Evolutionary conservation across 2,797 vertebrate species (phyloP).

Genomic region (Cryptoprocta ferox): DNA sequence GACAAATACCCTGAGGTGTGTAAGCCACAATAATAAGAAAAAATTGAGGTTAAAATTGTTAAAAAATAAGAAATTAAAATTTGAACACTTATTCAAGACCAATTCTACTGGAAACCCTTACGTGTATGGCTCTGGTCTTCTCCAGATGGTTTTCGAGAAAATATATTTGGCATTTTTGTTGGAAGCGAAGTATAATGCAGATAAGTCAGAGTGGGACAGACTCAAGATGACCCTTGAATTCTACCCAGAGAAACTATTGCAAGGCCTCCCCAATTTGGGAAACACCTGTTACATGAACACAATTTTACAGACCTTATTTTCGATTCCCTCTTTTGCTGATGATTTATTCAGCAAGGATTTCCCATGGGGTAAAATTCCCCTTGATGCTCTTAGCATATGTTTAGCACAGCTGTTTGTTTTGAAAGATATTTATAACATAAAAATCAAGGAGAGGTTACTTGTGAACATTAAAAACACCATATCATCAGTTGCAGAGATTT

Average conservation of each 20-base stretch:
- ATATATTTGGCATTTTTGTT: not conserved
- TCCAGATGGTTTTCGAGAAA: not conserved
- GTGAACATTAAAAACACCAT: slow-evolving; percentile 94
- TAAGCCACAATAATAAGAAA: not conserved
- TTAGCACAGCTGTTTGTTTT: slow-evolving; percentile 94
- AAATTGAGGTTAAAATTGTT: not conserved
- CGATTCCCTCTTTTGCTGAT: slow-evolving; percentile 94
- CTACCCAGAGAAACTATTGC: not conserved
- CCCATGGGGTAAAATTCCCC: slow-evolving; percentile 93
- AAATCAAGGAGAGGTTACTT: slow-evolving; percentile 94
- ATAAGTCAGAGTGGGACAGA: not conserved
- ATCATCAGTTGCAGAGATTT: slow-evolving; percentile 93
- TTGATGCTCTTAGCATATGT: slow-evolving; percentile 93
- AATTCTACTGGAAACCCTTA: not conserved
- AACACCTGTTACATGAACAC: slow-evolving; percentile 99
- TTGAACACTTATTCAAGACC: not conserved
- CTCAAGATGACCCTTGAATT: not conserved
- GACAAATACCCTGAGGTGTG: not conserved
- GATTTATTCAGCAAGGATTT: slow-evolving; percentile 95
- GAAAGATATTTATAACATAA: slow-evolving; percentile 93
- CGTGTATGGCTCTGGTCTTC: not conserved
- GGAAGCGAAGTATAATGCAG: rapidly evolving
- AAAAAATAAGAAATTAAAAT: not conserved
- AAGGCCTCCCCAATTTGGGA: slow-evolving; percentile 95
- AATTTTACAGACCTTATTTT: slow-evolving; percentile 96